phyloP scores from a whole-genome alignment of 2,113 vertebrate species.

The Ptilonorhynchus violaceus region DNA sequence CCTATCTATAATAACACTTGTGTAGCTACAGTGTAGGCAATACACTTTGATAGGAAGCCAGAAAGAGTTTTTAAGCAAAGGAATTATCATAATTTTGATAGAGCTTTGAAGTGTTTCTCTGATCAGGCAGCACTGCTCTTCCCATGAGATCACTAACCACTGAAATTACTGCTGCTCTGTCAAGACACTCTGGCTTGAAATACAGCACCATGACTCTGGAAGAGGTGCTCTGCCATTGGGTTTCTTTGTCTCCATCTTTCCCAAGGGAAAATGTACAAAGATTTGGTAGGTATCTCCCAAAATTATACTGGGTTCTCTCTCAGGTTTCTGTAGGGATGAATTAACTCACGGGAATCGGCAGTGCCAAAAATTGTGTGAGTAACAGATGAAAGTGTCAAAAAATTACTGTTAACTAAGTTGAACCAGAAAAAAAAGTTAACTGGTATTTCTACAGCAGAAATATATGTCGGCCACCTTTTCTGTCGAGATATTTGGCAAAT shows the following conservation, averaged over 20 bases:
- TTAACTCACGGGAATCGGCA: background rate
- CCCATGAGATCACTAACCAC: constrained; percentile 2
- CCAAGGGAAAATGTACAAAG: background rate
- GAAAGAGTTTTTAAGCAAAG: constrained; percentile 33
- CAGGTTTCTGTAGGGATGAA: background rate
- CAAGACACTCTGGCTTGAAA: background rate
- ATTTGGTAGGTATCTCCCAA: background rate
- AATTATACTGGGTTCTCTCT: background rate
- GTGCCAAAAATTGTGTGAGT: background rate
- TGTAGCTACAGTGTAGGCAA: background rate
- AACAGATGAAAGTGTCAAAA: background rate
- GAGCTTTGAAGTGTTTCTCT: constrained; percentile 54
- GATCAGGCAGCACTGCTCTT: background rate
- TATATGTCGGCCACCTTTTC: background rate
- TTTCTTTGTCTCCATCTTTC: background rate
- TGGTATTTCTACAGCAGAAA: background rate
- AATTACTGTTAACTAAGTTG: background rate
- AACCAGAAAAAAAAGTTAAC: background rate
- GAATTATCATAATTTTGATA: constrained; percentile 55
- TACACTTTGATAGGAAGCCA: constrained; percentile 37
- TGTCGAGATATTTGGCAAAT: background rate
- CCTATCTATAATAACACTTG: constrained; percentile 21
- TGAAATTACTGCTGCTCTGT: background rate
- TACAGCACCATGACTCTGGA: background rate
- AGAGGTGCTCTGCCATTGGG: background rate